These are phyloP conservation scores for Fabriciana adippe DNA, from an alignment of 2,888 invertebrate genomes.

Conservation along the genomic window DNA sequence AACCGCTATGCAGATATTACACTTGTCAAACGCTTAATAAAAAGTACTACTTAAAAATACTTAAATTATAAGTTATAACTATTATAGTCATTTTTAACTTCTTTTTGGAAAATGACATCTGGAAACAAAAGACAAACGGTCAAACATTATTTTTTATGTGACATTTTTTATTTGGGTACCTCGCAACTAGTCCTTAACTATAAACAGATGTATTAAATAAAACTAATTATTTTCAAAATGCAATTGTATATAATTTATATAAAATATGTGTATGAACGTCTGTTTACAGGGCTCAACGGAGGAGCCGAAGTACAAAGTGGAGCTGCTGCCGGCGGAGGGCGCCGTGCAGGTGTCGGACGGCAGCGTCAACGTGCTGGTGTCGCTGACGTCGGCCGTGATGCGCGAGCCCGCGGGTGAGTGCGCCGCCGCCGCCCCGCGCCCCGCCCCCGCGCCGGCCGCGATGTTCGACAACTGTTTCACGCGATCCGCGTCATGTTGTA, in stretches of 20 bases:
- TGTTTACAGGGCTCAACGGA: slow-evolving; percentile 56
- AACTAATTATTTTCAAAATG: no score
- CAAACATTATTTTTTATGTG: no score
- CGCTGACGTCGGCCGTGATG: slow-evolving; percentile 96
- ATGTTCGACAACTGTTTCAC: slow-evolving; percentile 30
- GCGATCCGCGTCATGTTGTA: not conserved
- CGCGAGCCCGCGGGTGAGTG: slow-evolving; percentile 87
- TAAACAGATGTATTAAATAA: no score
- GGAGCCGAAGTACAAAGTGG: slow-evolving; percentile 88
- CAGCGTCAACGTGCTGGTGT: slow-evolving; percentile 90
- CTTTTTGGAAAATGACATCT: no score
- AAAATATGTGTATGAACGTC: no score
- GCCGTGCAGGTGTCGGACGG: slow-evolving; percentile 92
- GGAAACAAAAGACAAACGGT: no score
- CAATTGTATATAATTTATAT: no score
- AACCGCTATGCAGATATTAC: no score
- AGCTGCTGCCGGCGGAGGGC: slow-evolving; percentile 91
- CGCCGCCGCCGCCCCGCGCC: not conserved
- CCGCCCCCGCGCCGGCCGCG: slow-evolving; percentile 16
- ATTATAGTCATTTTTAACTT: not conserved
- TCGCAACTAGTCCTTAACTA: not conserved
- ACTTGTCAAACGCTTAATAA: no score
- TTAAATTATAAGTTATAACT: no score
- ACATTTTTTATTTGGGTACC: no score
- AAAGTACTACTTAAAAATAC: no score